Conservation (phyloP, 2,113 vertebrate genomes). For the Apaloderma vittatum region DNA sequence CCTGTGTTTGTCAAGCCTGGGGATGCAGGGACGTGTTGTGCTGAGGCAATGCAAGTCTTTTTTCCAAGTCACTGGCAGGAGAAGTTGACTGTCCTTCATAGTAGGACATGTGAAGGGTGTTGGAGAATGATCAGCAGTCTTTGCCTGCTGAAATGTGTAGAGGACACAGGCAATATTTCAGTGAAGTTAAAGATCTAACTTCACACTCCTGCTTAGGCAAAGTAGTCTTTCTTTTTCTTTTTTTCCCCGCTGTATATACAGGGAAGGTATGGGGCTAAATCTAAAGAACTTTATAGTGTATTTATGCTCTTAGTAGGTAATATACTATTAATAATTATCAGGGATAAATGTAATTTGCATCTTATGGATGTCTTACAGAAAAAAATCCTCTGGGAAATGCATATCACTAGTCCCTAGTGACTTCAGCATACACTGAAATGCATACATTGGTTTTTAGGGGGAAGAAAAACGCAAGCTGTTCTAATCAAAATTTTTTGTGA, state of each 20-base stretch:
- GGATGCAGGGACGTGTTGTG: neutral
- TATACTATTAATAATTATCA: neutral
- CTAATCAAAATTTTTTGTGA: neutral
- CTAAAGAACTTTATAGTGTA: neutral
- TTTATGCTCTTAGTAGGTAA: neutral
- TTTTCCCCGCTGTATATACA: accelerated
- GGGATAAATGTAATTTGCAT: neutral
- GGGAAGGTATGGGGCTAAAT: neutral
- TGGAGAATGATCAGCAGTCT: neutral
- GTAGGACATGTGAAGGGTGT: neutral
- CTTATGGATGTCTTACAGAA: neutral
- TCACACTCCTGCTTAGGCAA: neutral
- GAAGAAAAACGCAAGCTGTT: neutral
- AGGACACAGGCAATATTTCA: neutral
- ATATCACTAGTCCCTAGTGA: neutral
- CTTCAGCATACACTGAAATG: neutral
- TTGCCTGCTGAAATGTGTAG: neutral
- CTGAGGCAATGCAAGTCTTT: neutral
- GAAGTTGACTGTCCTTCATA: neutral
- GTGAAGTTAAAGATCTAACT: neutral
- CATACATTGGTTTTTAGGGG: accelerated
- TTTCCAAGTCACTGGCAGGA: neutral
- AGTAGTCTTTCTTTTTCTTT: neutral
- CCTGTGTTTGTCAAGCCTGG: neutral
- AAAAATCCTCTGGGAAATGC: neutral